Conservation (phyloP, 2,113 vertebrate species). For the Misgurnus mizolepis region DNA sequence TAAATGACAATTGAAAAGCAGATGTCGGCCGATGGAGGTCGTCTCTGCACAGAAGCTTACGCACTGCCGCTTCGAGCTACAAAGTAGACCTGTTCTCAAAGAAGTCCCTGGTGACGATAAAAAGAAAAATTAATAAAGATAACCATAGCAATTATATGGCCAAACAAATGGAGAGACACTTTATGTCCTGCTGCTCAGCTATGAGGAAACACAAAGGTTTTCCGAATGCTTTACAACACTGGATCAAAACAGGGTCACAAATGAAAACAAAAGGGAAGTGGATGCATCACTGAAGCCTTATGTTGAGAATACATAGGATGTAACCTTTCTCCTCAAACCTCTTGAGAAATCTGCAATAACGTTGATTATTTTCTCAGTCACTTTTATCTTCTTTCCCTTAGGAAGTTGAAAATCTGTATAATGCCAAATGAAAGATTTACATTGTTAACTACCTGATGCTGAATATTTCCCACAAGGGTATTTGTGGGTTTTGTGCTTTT, state of each 20-base stretch:
- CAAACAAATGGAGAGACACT: constrained; percentile 12
- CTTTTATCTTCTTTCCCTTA: constrained; percentile 6
- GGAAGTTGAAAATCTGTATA: constrained; percentile 10
- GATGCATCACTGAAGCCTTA: constrained; percentile 50
- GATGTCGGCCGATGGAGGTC: constrained; percentile 17
- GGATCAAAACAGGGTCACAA: constrained; percentile 48
- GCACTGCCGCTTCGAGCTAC: constrained; percentile 37
- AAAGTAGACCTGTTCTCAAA: constrained; percentile 35
- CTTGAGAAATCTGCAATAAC: constrained; percentile 28
- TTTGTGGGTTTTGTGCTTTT: constrained; percentile 1
- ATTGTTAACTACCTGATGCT: constrained; percentile 33
- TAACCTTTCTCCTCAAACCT: constrained; percentile 8
- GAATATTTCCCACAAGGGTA: constrained; percentile 10
- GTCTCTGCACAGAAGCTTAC: constrained; percentile 35
- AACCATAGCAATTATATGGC: constrained; percentile 9
- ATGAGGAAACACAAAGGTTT: constrained; percentile 35
- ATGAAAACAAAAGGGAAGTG: constrained; percentile 8
- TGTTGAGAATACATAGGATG: constrained; percentile 2
- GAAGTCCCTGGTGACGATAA: constrained; percentile 12
- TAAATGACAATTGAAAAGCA: constrained; percentile 24
- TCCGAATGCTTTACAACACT: constrained; percentile 39
- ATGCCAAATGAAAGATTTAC: neutral
- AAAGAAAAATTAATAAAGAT: constrained; percentile 7
- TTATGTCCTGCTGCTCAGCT: constrained; percentile 42
- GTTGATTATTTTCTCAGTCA: neutral